A percentile compares a stretch with the other conserved stretches of the same genome.
phyloP scores from a whole-genome alignment of 2,888 invertebrate genomes.

The Cryptocheilus praepositus region DNA sequence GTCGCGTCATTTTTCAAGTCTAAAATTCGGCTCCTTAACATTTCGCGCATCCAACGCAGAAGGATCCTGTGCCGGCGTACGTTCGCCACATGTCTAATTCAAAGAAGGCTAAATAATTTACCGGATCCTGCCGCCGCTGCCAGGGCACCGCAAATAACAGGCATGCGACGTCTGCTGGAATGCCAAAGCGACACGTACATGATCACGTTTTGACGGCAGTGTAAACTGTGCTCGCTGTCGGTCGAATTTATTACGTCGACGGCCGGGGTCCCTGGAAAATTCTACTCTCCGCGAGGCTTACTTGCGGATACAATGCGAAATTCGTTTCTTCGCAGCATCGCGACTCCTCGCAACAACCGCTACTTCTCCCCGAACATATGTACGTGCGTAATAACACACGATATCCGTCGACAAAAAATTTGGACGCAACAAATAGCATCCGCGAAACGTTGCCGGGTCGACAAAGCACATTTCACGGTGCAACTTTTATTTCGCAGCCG shows the following conservation, averaged over 20 bases:
- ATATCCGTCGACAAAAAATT: background rate
- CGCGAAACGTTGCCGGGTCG: background rate
- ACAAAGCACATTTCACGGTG: background rate
- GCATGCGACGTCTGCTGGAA: background rate
- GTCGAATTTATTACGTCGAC: too few relatives aligned
- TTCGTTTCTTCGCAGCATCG: too few relatives aligned
- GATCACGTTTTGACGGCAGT: constrained; percentile 4
- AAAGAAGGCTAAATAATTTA: constrained; percentile 3
- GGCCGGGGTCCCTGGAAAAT: too few relatives aligned
- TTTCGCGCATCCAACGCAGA: background rate
- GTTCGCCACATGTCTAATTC: constrained; percentile 6
- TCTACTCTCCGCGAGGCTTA: too few relatives aligned
- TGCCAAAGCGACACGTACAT: constrained; percentile 4
- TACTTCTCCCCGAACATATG: too few relatives aligned
- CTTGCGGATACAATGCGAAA: too few relatives aligned
- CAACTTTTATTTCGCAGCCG: constrained; percentile 31
- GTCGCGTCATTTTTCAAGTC: too few relatives aligned
- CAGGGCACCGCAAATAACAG: constrained; percentile 1
- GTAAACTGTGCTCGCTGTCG: background rate
- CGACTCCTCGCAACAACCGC: too few relatives aligned
- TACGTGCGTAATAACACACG: too few relatives aligned
- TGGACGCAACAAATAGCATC: background rate
- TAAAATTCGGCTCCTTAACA: background rate
- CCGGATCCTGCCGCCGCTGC: background rate
- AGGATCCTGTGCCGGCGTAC: background rate